Evolutionary conservation across 2,797 vertebrate species (phyloP).

Genomic region (Sebastiscus albofasciatus): DNA sequence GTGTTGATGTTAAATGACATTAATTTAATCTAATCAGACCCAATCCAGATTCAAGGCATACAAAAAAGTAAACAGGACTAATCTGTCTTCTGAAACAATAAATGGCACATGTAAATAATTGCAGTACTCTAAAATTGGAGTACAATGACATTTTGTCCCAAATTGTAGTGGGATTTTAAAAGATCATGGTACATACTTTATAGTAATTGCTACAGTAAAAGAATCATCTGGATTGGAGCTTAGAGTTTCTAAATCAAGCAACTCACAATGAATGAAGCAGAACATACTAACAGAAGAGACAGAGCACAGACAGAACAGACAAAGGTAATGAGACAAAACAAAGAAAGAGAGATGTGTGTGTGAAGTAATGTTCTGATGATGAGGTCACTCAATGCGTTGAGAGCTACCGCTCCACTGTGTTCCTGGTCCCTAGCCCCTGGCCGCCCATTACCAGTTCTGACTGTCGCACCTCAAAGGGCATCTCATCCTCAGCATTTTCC

Average conservation of each 20-base stretch:
- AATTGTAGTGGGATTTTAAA: not conserved
- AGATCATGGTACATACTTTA: not conserved
- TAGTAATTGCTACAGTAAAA: not conserved
- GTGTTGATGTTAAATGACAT: conserved; percentile 49
- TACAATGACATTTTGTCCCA: not conserved
- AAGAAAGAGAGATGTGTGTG: conserved; percentile 49
- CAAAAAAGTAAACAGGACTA: not conserved
- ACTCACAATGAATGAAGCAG: conserved; percentile 44
- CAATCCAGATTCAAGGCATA: conserved; percentile 61
- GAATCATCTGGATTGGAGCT: conserved; percentile 65
- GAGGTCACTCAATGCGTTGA: conserved; percentile 81
- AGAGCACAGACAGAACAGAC: conserved; percentile 33
- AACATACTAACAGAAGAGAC: conserved; percentile 41
- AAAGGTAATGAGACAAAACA: conserved; percentile 21
- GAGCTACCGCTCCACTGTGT: conserved; percentile 85
- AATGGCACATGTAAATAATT: not conserved
- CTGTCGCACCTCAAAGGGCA: conserved; percentile 92
- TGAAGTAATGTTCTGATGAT: conserved; percentile 73
- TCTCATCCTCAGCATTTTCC: conserved; percentile 85
- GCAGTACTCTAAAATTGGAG: not conserved
- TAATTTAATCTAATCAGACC: conserved; percentile 32
- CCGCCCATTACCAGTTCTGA: conserved; percentile 87
- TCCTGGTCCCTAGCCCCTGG: conserved; percentile 84
- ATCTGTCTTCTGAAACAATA: not conserved
- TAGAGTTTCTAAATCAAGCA: conserved; percentile 47